phyloP scores from a whole-genome alignment of 2,797 vertebrate species.

The Sebastes melanostomus region DNA sequence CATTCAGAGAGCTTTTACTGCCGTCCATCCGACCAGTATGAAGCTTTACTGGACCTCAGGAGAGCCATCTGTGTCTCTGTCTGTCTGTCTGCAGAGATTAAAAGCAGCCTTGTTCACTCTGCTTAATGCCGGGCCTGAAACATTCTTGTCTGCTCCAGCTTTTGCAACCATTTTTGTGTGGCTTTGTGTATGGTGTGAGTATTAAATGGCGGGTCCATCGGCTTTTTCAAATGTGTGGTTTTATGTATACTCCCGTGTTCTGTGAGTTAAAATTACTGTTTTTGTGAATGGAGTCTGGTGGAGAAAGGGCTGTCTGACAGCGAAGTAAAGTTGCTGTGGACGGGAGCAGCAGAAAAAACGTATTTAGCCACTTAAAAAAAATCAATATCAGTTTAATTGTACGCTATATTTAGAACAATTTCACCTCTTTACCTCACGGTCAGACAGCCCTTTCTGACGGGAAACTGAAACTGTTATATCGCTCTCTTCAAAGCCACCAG shows the following conservation, averaged over 20 bases:
- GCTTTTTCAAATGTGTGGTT: no score
- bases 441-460: neutral
- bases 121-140: neutral
- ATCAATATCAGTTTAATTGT: no score
- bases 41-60: constrained; percentile 46
- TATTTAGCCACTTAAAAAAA: no score
- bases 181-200: neutral
- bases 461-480: fast-evolving
- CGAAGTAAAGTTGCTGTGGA: no score
- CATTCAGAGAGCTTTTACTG: constrained; percentile 62
- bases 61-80: constrained; percentile 32
- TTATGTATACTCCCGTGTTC: no score
- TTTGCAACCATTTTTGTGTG: neutral
- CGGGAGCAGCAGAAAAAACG: no score
- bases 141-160: neutral
- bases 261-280: no score
- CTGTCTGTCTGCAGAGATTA: constrained; percentile 25
- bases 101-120: constrained; percentile 26
- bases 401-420: no score
- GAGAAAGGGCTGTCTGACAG: no score
- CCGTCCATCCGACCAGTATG: constrained; percentile 32
- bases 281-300: no score
- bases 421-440: neutral
- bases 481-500: neutral
- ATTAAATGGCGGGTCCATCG: neutral